Conservation (phyloP, 1,140 invertebrate genomes). For the Rhyacophila brunnea region DNA sequence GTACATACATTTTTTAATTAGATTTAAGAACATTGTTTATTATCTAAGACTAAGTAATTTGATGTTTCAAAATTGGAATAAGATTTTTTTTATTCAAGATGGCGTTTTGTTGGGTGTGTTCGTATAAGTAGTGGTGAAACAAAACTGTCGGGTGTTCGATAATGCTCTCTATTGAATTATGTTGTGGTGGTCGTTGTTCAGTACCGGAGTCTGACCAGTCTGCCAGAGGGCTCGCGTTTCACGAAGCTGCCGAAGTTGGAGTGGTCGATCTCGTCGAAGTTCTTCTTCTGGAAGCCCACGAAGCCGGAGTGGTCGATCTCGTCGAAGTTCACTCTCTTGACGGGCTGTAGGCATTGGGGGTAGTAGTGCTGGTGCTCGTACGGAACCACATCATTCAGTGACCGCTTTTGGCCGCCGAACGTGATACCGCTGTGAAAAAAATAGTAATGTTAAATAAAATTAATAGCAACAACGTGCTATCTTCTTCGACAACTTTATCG, state of each 20-base stretch:
- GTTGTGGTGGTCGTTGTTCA: not conserved
- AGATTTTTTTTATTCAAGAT: not conserved
- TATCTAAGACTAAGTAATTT: not conserved
- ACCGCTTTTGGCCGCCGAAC: conserved; percentile 20
- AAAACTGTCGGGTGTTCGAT: conserved; percentile 1
- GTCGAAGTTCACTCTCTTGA: conserved; percentile 58
- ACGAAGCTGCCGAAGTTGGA: conserved; percentile 23
- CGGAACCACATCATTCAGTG: not conserved
- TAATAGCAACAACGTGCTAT: too few relatives aligned
- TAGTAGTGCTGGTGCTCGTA: conserved; percentile 8
- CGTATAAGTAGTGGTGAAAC: not conserved
- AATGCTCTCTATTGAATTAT: not conserved
- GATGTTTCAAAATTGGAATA: conserved; percentile 1
- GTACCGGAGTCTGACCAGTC: not conserved
- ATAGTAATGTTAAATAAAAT: too few relatives aligned
- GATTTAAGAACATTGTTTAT: not conserved
- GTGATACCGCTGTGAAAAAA: conserved; percentile 10
- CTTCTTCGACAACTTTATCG: too few relatives aligned
- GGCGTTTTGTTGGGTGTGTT: not conserved
- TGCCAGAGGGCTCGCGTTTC: conserved; percentile 3
- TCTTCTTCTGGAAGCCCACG: conserved; percentile 44
- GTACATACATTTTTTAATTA: conserved; percentile 1
- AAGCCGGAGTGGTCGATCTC: conserved; percentile 60
- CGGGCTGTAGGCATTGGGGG: not conserved
- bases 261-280: conserved; percentile 31